A percentile compares a stretch with the other conserved stretches of the same genome.
Evolutionary conservation across 1,140 invertebrate genomes (phyloP).

Genomic region (Macrocentrus cingulum): DNA sequence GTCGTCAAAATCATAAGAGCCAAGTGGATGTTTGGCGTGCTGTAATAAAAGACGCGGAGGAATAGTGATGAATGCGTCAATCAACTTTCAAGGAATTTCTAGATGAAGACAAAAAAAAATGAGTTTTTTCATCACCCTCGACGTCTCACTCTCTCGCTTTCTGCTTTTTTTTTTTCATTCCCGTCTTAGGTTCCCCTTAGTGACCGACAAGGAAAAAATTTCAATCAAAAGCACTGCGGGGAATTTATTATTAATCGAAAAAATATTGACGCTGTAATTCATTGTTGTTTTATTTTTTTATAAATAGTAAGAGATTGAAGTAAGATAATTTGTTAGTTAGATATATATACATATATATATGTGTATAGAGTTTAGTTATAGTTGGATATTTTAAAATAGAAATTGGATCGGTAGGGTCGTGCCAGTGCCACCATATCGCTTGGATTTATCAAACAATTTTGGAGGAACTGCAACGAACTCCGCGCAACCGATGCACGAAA

Average conservation of each 20-base stretch:
- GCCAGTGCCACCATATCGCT: background rate
- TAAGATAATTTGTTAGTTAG: background rate
- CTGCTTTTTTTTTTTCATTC: too few relatives aligned
- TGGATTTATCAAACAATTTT: background rate
- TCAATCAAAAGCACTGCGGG: too few relatives aligned
- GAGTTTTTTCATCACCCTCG: background rate
- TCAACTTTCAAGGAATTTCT: background rate
- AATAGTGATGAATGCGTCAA: background rate
- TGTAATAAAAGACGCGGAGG: background rate
- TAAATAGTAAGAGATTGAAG: background rate
- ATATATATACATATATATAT: background rate
- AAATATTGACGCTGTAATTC: too few relatives aligned
- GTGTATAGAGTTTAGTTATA: background rate
- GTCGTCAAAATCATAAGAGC: background rate
- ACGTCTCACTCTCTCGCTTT: too few relatives aligned
- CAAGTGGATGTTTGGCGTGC: conserved; percentile 7
- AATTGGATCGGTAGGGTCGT: background rate
- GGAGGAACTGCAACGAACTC: background rate
- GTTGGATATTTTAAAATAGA: background rate
- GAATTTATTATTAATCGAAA: too few relatives aligned
- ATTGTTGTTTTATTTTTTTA: conserved; percentile 2
- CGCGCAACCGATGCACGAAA: conserved; percentile 34
- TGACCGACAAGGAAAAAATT: too few relatives aligned
- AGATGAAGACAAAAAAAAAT: background rate
- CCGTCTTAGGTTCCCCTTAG: too few relatives aligned